Percentiles rank a stretch among this genome's conserved stretches.
Evolutionary conservation across 2,113 vertebrate genomes (phyloP).

Genomic region (Motacilla alba): DNA sequence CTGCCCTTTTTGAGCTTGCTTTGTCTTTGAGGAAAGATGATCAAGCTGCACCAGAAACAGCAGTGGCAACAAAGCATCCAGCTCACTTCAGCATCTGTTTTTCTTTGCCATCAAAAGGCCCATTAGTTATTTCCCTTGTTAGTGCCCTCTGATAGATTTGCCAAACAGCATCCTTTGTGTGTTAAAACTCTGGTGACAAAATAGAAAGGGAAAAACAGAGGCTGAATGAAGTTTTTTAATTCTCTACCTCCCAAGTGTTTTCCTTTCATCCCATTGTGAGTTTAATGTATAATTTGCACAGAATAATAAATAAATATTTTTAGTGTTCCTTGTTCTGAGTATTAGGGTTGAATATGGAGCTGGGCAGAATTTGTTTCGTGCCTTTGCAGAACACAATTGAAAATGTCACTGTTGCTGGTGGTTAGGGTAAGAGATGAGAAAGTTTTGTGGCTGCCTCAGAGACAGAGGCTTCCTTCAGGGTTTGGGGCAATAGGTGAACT

Average conservation of each 20-base stretch:
- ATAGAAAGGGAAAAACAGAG: neutral
- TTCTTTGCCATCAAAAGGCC: neutral
- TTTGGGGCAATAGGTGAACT: neutral
- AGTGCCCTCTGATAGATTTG: neutral
- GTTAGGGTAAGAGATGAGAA: neutral
- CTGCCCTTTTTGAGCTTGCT: neutral
- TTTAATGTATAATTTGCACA: neutral
- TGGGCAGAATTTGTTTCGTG: neutral
- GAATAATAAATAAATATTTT: neutral
- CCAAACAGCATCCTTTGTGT: neutral
- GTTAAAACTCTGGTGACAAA: neutral
- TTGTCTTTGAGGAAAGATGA: neutral
- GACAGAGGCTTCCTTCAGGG: neutral
- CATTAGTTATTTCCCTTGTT: neutral
- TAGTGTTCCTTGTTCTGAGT: neutral
- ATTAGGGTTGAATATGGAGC: neutral
- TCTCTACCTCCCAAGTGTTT: neutral
- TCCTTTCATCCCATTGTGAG: accelerated
- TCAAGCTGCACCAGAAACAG: neutral
- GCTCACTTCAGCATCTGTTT: neutral
- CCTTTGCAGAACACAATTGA: neutral
- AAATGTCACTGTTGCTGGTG: neutral
- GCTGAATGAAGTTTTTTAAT: neutral
- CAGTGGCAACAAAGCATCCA: neutral
- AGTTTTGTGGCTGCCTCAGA: neutral